Conservation (phyloP, 2,113 vertebrate species). For the Cyprinodon variegatus region DNA sequence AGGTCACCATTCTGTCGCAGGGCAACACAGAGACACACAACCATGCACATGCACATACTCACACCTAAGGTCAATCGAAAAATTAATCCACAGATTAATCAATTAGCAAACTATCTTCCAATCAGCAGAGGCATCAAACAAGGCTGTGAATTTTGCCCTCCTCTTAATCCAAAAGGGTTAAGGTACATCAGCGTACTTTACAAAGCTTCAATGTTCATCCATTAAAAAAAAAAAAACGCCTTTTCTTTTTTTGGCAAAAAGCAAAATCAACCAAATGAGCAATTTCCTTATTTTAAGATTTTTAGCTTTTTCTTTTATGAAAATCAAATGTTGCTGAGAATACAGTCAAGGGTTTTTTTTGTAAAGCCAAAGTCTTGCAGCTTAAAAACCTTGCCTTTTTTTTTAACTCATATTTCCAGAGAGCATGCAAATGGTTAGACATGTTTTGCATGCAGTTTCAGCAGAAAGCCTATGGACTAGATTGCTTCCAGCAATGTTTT, state of each 20-base stretch:
- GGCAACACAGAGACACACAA: no score
- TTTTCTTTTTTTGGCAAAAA: background rate
- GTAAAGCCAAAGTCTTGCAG: background rate
- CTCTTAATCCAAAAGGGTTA: background rate
- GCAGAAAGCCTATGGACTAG: constrained; percentile 10
- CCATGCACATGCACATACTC: no score
- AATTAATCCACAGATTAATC: no score
- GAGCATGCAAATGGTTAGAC: constrained; percentile 7
- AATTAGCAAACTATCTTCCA: background rate
- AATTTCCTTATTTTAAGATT: background rate
- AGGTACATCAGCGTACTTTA: background rate
- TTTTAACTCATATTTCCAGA: background rate
- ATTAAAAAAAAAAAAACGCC: no score
- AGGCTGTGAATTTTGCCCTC: no score
- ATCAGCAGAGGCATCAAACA: no score
- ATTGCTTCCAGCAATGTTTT: constrained; percentile 39
- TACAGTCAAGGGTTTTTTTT: background rate
- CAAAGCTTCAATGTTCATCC: background rate
- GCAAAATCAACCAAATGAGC: background rate
- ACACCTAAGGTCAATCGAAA: no score
- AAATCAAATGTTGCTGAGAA: background rate
- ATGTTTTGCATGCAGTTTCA: constrained; percentile 31
- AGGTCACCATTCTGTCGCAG: no score
- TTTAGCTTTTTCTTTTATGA: background rate
- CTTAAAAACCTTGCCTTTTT: background rate